These are phyloP conservation scores for Hydropotes inermis DNA, from an alignment of 2,113 vertebrate genomes.

Conservation along the genomic window DNA sequence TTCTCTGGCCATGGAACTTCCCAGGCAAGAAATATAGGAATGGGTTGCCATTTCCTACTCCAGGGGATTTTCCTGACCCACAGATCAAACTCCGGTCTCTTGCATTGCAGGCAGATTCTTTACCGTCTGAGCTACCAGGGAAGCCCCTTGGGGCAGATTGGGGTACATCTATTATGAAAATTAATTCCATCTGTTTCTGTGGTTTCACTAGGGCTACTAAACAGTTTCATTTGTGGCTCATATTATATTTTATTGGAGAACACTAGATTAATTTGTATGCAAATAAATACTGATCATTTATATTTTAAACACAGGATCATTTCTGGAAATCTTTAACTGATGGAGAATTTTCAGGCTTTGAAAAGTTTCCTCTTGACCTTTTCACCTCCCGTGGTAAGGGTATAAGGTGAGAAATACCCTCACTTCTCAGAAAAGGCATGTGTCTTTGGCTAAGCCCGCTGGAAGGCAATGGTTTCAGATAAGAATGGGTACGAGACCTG, in stretches of 20 bases:
- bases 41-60: not conserved
- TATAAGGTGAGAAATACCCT: not conserved
- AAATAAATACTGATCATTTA: not conserved
- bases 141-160: not conserved
- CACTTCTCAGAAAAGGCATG: not conserved
- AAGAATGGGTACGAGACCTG: constrained; percentile 80
- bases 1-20: not conserved
- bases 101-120: not conserved
- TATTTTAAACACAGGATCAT: not conserved
- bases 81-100: not conserved
- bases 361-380: not conserved
- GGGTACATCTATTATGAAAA: not conserved
- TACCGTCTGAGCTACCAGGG: not conserved
- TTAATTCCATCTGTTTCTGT: not conserved
- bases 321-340: not conserved
- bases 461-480: not conserved
- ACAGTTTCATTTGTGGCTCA: not conserved
- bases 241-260: not conserved
- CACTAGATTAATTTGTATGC: constrained; percentile 3
- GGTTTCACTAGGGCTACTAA: not conserved
- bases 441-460: not conserved
- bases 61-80: not conserved
- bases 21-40: not conserved
- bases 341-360: not conserved
- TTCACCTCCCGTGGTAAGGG: not conserved